These are phyloP conservation scores for Furcifer pardalis DNA, from an alignment of 2,797 vertebrate genomes.

Conservation along the genomic window DNA sequence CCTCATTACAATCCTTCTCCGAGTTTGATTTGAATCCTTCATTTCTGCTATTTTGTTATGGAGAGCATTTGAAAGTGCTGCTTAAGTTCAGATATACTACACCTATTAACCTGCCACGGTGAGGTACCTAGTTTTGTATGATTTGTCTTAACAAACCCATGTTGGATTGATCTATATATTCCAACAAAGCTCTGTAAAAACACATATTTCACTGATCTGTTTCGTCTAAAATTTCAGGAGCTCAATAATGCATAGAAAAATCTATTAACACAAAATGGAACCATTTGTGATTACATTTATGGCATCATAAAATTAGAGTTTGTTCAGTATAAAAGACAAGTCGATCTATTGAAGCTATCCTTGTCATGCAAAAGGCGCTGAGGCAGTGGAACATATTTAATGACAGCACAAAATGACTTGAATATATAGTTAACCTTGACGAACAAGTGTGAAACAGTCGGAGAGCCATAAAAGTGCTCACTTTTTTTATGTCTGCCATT, in stretches of 20 bases:
- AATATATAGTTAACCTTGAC: slow-evolving; percentile 68
- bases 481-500: slow-evolving; percentile 55
- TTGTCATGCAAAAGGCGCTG: slow-evolving; percentile 55
- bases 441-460: slow-evolving; percentile 50
- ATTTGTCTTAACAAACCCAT: slow-evolving; percentile 12
- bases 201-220: slow-evolving; percentile 5
- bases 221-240: slow-evolving; percentile 33
- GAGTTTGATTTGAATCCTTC: slow-evolving; percentile 4
- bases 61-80: not conserved
- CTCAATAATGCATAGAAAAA: slow-evolving; percentile 31
- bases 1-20: not conserved
- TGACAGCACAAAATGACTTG: slow-evolving; percentile 52
- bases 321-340: slow-evolving; percentile 46
- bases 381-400: slow-evolving; percentile 53
- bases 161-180: slow-evolving; percentile 8
- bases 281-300: slow-evolving; percentile 42
- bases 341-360: slow-evolving; percentile 49
- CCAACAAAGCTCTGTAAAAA: slow-evolving; percentile 8
- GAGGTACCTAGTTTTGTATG: not conserved
- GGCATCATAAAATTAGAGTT: slow-evolving; percentile 44
- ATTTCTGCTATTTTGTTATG: slow-evolving; percentile 12
- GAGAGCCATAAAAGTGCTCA: slow-evolving; percentile 57
- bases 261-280: slow-evolving; percentile 33
- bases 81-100: slow-evolving; percentile 5
- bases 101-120: slow-evolving; percentile 9